These are phyloP conservation scores for Lucilia sericata DNA, from an alignment of 1,140 invertebrate genomes.

Conservation along the genomic window DNA sequence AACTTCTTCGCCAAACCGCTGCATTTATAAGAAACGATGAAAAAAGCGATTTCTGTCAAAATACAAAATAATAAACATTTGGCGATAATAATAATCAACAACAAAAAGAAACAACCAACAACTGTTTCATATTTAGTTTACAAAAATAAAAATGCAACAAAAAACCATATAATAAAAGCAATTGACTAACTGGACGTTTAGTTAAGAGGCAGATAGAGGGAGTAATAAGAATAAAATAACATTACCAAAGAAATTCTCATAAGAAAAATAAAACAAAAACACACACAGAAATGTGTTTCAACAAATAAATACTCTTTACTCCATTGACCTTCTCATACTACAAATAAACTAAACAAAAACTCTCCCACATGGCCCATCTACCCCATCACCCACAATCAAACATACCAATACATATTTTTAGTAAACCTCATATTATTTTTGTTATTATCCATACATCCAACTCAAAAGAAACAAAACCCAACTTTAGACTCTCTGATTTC, in stretches of 20 bases:
- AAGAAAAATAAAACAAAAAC: not conserved
- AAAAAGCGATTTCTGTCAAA: not conserved
- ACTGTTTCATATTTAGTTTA: not conserved
- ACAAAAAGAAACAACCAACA: not conserved
- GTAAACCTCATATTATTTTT: too few relatives aligned
- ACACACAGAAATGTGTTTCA: not conserved
- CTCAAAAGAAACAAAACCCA: too few relatives aligned
- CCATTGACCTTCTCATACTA: conserved; percentile 20
- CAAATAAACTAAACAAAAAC: not conserved
- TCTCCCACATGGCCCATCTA: too few relatives aligned
- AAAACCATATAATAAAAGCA: not conserved
- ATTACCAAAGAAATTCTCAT: not conserved
- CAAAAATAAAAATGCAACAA: not conserved
- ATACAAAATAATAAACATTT: not conserved
- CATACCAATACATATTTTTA: too few relatives aligned
- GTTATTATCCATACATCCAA: too few relatives aligned
- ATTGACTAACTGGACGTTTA: not conserved
- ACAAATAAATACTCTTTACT: not conserved
- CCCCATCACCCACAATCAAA: too few relatives aligned
- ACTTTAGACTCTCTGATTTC: too few relatives aligned
- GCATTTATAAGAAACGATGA: not conserved
- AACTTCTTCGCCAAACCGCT: not conserved
- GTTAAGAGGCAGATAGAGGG: not conserved
- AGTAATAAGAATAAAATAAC: not conserved
- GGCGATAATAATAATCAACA: not conserved